phyloP scores from a whole-genome alignment of 2,113 vertebrate species.

The Hippocampus abdominalis region DNA sequence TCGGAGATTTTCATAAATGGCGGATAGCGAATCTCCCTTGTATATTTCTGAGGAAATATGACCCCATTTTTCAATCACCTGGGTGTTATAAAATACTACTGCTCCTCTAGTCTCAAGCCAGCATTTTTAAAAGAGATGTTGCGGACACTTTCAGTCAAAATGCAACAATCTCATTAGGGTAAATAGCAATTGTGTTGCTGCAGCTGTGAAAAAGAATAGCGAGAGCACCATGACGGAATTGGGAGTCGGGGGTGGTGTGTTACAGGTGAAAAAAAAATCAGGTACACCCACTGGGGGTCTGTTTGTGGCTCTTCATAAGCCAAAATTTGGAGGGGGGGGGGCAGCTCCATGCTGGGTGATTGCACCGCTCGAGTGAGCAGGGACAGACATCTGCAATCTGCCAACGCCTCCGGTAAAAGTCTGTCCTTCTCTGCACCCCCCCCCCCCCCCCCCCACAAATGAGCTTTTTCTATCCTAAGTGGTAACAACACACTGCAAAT shows the following conservation, averaged over 20 bases:
- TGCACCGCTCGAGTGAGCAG: slow-evolving; percentile 26
- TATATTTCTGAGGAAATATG: no score
- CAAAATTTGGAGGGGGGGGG: slow-evolving; percentile 32
- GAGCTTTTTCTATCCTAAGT: slow-evolving; percentile 26
- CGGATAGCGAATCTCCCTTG: not conserved
- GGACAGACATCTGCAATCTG: slow-evolving; percentile 61
- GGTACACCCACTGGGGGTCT: slow-evolving; percentile 51
- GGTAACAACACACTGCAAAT: slow-evolving; percentile 35
- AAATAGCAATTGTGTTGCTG: slow-evolving; percentile 35
- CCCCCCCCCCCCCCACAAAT: slow-evolving; percentile 36
- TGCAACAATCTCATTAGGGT: no score
- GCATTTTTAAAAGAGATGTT: slow-evolving; percentile 56
- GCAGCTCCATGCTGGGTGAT: slow-evolving; percentile 22
- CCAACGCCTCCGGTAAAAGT: slow-evolving; percentile 47
- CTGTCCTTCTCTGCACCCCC: slow-evolving; percentile 25
- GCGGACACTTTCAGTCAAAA: slow-evolving; percentile 54
- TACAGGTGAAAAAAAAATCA: slow-evolving; percentile 57
- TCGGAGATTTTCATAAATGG: no score
- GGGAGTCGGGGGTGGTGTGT: no score
- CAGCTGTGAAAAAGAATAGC: slow-evolving; percentile 14
- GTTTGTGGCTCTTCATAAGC: slow-evolving; percentile 67
- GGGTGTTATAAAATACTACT: slow-evolving; percentile 6
- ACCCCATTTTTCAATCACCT: slow-evolving; percentile 7
- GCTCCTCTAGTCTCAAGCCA: not conserved
- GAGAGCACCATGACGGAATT: no score